Conservation (phyloP, 2,888 invertebrate genomes). For the Andrena bucephala region DNA sequence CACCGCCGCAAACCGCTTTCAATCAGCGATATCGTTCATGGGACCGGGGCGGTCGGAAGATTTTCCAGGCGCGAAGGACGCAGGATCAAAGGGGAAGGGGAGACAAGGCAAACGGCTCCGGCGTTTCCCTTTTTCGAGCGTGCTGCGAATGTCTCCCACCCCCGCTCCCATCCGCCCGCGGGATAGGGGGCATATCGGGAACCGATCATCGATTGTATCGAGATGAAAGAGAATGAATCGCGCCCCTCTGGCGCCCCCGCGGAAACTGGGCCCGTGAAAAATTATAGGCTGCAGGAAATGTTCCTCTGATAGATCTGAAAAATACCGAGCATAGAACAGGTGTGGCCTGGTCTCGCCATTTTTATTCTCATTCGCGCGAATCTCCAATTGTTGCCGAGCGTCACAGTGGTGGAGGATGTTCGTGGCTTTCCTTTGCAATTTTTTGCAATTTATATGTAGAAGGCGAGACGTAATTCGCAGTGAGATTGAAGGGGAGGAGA, state of each 20-base stretch:
- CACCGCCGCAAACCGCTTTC: constrained; percentile 44
- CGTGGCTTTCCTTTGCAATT: neutral
- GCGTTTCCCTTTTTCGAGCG: constrained; percentile 27
- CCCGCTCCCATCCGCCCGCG: neutral
- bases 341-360: neutral
- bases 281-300: constrained; percentile 9
- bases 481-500: too few relatives aligned
- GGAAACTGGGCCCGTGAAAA: constrained; percentile 24
- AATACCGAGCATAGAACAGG: neutral
- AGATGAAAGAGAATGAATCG: constrained; percentile 49
- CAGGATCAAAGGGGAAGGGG: constrained; percentile 24
- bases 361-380: neutral
- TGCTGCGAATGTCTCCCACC: constrained; percentile 30
- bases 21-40: constrained; percentile 49
- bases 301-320: constrained; percentile 12
- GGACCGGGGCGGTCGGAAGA: constrained; percentile 6
- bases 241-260: neutral
- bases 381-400: neutral
- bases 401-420: neutral
- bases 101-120: constrained; percentile 24
- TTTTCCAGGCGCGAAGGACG: constrained; percentile 21
- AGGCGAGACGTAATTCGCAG: too few relatives aligned
- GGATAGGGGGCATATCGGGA: constrained; percentile 39
- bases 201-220: constrained; percentile 60
- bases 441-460: neutral